phyloP scores from a whole-genome alignment of 2,797 vertebrate species.

The Schizothorax lantsangensis region DNA sequence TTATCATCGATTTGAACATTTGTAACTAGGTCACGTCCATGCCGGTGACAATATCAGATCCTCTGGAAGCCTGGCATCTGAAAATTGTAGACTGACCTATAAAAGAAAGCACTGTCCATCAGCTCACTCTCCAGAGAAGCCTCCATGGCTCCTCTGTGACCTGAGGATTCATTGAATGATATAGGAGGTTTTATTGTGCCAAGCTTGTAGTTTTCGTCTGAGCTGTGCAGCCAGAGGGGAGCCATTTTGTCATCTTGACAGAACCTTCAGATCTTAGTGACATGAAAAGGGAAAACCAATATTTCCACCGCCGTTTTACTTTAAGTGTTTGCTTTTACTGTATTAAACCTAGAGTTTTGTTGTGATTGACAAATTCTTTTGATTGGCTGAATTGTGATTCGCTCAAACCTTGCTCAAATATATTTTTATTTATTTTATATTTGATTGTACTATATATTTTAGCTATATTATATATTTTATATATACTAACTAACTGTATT shows the following conservation, averaged over 20 bases:
- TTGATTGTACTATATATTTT: background rate
- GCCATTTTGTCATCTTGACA: slow-evolving; percentile 62
- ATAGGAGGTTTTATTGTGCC: slow-evolving; percentile 65
- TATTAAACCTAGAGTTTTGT: background rate
- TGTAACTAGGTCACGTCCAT: slow-evolving; percentile 25
- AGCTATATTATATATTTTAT: background rate
- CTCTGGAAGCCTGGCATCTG: slow-evolving; percentile 19
- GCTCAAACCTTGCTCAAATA: background rate
- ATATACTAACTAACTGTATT: no score
- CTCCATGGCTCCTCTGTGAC: slow-evolving; percentile 50
- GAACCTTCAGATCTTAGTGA: slow-evolving; percentile 59
- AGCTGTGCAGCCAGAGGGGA: slow-evolving; percentile 57
- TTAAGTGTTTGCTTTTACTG: slow-evolving; percentile 17
- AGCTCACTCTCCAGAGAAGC: slow-evolving; percentile 51
- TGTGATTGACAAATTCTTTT: background rate
- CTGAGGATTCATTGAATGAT: slow-evolving; percentile 62
- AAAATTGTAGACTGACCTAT: slow-evolving; percentile 46
- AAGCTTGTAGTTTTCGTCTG: slow-evolving; percentile 63
- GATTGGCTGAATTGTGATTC: background rate
- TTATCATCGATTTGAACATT: background rate
- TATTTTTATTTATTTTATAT: background rate
- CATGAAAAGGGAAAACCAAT: slow-evolving; percentile 58
- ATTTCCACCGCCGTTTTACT: slow-evolving; percentile 55
- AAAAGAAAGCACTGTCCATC: slow-evolving; percentile 6
- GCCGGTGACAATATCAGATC: background rate